Percentiles rank a stretch among this genome's conserved stretches.
Evolutionary conservation across 2,888 invertebrate species (phyloP).

Genomic region (Chrysodeixis includens): DNA sequence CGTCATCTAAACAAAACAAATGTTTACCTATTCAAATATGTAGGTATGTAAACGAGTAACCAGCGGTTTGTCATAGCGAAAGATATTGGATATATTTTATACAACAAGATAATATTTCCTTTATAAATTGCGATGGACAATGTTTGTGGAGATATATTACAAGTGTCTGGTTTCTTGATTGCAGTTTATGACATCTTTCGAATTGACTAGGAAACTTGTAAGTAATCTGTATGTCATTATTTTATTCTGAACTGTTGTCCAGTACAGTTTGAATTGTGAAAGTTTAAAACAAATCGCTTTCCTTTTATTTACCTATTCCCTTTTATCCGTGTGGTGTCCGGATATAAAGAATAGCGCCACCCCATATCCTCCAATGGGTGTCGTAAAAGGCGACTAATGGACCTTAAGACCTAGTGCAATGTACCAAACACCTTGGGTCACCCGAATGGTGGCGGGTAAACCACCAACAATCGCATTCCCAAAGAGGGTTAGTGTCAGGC

Average conservation of each 20-base stretch:
- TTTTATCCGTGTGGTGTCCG: too few species aligned
- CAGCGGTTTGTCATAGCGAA: not conserved
- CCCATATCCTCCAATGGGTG: too few species aligned
- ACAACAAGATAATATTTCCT: constrained; percentile 3
- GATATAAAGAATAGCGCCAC: too few species aligned
- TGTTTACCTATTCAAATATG: constrained; percentile 42
- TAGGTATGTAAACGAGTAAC: constrained; percentile 14
- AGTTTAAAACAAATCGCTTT: too few species aligned
- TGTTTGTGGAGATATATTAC: not conserved
- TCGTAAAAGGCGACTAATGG: too few species aligned
- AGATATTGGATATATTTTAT: constrained; percentile 8
- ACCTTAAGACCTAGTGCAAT: too few species aligned
- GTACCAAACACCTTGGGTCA: too few species aligned
- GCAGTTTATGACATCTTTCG: not conserved
- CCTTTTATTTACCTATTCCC: too few species aligned
- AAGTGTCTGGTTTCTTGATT: not conserved
- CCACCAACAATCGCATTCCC: too few species aligned
- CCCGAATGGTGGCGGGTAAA: too few species aligned
- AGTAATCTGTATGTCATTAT: not conserved
- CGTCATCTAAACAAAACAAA: constrained; percentile 39
- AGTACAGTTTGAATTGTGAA: too few species aligned
- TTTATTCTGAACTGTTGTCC: not conserved
- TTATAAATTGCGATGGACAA: constrained; percentile 6
- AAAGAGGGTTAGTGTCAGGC: too few species aligned
- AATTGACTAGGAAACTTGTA: not conserved